These are phyloP conservation scores for Palythoa caribaeorum DNA, from an alignment of 92 coral and sea anemone species.

Conservation along the genomic window DNA sequence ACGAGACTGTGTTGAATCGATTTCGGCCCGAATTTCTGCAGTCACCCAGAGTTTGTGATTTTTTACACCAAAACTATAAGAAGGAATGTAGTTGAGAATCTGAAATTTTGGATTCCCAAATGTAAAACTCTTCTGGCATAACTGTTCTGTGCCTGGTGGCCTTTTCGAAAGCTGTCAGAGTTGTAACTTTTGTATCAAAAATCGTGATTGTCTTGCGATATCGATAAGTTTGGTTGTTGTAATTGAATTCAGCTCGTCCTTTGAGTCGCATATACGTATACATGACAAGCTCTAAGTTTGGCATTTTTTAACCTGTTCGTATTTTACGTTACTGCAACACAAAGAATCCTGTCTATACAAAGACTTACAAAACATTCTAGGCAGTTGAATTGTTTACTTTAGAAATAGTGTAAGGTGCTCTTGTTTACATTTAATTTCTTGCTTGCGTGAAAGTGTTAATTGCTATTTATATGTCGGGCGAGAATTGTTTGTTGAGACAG, in stretches of 20 bases:
- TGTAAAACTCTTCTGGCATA: background rate
- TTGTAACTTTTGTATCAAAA: slow-evolving; percentile 8
- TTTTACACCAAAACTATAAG: too few relatives aligned
- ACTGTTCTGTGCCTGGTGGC: background rate
- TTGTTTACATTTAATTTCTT: slow-evolving; percentile 42
- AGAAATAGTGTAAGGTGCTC: slow-evolving; percentile 22
- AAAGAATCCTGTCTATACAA: slow-evolving; percentile 21
- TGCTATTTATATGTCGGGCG: slow-evolving; percentile 48
- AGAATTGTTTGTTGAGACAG: slow-evolving; percentile 47
- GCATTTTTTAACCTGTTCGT: background rate
- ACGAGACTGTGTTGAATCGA: background rate
- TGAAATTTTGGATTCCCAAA: background rate
- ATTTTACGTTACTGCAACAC: slow-evolving; percentile 12
- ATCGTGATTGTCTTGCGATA: background rate
- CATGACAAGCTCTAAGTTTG: background rate
- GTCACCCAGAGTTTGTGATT: background rate
- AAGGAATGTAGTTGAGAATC: too few relatives aligned
- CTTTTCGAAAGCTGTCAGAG: background rate
- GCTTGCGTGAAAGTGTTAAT: slow-evolving; percentile 45
- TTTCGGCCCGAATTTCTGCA: background rate
- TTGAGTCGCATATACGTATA: background rate
- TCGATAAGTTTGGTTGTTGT: background rate
- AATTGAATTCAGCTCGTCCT: background rate
- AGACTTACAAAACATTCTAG: slow-evolving; percentile 13
- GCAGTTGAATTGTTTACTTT: slow-evolving; percentile 45